Evolutionary conservation across 2,113 vertebrate genomes (phyloP), one percentile per base, ranked within the genome.

Genomic region (Mus pahari): DNA sequence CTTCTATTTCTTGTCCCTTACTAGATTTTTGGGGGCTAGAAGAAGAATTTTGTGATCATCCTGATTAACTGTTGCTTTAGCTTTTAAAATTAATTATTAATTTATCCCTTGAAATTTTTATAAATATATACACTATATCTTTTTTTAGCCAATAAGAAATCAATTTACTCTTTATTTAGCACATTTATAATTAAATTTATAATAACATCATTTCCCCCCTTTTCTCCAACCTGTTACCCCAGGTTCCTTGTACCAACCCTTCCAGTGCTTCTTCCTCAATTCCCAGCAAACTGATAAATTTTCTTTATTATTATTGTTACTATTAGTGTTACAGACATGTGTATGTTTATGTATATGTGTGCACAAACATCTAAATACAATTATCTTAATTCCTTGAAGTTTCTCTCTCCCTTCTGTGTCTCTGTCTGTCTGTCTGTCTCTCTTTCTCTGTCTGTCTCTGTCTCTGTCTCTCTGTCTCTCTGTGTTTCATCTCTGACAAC

Each of bases 1-100:
- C 28, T 79, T 64, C 62, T 50, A 71, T 91, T 89, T 97, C 79
- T 75, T 79, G 31, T 70, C 74, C 33, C n/a, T 94, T 86, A 50
- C 55, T 58, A 48, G 10, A 53, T 48, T 48, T 84, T 86, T 10
- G 14, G 55, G 58, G 24, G 1, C 10, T 82, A 20, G 20, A 33
- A n/a, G 22, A 60, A 24, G 24, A 31, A 7, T 75, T 90, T 83
- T 75, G 42, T 86, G 26, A 68, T 82, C 89, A 83, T 94, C 82
- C 68, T 91, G 77, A 94, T 89, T 48, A 86, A 89, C 39, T 42
- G 7, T 89, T 42, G 81, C 58, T 64, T 84, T 84, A 39, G 53
- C 53, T 82, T 82, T 12, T 7, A 39, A 39, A 58, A 39, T 81
- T 55, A 55, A 58, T 58, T 58, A 58, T 58, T n/a, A 82, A n/a